Evolutionary conservation across 2,797 vertebrate species (phyloP).

Genomic region (Microctenopoma steveboyesi): DNA sequence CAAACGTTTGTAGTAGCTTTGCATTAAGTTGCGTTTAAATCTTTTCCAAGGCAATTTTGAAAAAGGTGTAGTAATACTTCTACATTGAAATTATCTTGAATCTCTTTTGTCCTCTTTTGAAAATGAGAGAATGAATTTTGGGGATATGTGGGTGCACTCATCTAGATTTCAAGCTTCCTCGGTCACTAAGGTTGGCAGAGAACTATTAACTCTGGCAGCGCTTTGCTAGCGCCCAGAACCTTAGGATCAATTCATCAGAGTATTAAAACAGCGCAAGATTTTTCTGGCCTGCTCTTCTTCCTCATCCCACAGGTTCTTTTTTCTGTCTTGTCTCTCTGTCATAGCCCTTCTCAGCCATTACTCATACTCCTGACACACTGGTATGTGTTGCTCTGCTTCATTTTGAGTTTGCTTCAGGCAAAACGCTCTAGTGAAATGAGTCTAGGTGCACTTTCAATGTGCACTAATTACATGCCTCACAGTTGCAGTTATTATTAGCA

Average conservation of each 20-base stretch:
- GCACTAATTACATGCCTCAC: slow-evolving; percentile 7
- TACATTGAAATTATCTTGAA: slow-evolving; percentile 10
- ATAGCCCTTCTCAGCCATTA: slow-evolving; percentile 29
- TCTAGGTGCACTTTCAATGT: slow-evolving; percentile 18
- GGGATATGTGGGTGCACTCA: slow-evolving; percentile 66
- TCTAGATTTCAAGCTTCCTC: slow-evolving; percentile 74
- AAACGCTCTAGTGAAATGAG: slow-evolving; percentile 37
- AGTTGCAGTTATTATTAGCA: slow-evolving; percentile 1
- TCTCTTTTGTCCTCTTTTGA: slow-evolving; percentile 10
- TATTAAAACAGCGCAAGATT: slow-evolving; percentile 50
- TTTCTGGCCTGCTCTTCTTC: slow-evolving; percentile 26
- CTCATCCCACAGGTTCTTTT: slow-evolving; percentile 6
- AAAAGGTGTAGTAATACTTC: slow-evolving; percentile 2
- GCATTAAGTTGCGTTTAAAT: no score
- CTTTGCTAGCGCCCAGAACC: slow-evolving; percentile 34
- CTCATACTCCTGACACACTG: slow-evolving; percentile 48
- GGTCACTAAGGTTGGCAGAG: slow-evolving; percentile 56
- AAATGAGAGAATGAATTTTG: slow-evolving; percentile 54
- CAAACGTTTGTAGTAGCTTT: no score
- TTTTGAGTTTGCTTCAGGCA: slow-evolving; percentile 24
- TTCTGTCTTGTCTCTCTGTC: slow-evolving; percentile 10
- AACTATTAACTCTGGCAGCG: slow-evolving; percentile 56
- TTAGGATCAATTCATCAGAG: slow-evolving; percentile 49
- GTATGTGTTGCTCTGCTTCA: slow-evolving; percentile 51
- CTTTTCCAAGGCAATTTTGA: background rate